Evolutionary conservation across 2,888 invertebrate genomes (phyloP).

Genomic region (Orthonevra nobilis): DNA sequence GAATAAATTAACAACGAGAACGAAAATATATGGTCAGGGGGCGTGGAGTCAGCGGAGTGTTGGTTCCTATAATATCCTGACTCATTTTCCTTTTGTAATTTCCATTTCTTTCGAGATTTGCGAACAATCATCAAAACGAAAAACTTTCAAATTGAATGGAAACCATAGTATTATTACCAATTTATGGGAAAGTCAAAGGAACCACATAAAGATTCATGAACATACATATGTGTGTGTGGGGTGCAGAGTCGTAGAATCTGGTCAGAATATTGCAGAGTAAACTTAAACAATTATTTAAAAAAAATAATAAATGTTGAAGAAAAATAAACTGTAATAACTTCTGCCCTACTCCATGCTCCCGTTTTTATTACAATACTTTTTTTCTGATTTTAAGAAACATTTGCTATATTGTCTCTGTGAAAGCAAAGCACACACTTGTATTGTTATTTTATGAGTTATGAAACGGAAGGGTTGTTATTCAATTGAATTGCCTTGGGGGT

Average conservation of each 20-base stretch:
- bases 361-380: slow-evolving; percentile 41
- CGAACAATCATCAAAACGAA: too few species aligned
- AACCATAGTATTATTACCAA: slow-evolving; percentile 14
- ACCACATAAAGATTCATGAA: too few species aligned
- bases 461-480: slow-evolving; percentile 35
- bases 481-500: slow-evolving; percentile 19
- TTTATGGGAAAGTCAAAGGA: slow-evolving; percentile 2
- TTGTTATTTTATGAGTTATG: slow-evolving; percentile 36
- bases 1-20: slow-evolving; percentile 65
- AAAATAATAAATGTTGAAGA: slow-evolving; percentile 23
- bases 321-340: slow-evolving; percentile 47
- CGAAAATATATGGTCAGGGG: slow-evolving; percentile 50
- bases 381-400: slow-evolving; percentile 22
- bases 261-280: slow-evolving; percentile 34
- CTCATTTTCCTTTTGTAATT: not conserved
- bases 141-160: slow-evolving; percentile 8
- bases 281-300: slow-evolving; percentile 32
- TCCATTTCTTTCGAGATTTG: slow-evolving; percentile 3
- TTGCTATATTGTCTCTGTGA: slow-evolving; percentile 33
- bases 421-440: slow-evolving; percentile 12
- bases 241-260: not conserved
- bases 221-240: too few species aligned
- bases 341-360: slow-evolving; percentile 44
- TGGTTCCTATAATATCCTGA: slow-evolving; percentile 3
- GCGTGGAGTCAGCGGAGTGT: slow-evolving; percentile 19